A percentile compares a stretch with the other conserved stretches of the same genome.
These are phyloP conservation scores for Abramis brama DNA, from an alignment of 2,113 vertebrate species.

Conservation along the genomic window DNA sequence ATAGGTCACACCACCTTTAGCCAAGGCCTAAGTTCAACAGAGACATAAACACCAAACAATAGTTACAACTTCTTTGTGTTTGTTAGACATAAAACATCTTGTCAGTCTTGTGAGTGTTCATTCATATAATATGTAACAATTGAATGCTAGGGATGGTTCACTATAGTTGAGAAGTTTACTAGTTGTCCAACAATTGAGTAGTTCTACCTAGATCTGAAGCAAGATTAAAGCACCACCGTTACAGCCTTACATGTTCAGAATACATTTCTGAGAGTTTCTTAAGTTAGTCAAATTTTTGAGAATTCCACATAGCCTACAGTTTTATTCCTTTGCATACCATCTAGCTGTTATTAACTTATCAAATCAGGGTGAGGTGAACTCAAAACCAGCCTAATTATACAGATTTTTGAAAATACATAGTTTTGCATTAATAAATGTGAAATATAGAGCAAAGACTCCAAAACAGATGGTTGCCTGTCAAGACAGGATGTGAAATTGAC, in stretches of 20 bases:
- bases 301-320: too few relatives aligned
- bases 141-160: background rate
- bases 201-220: background rate
- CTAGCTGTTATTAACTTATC: too few relatives aligned
- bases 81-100: background rate
- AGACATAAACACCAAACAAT: background rate
- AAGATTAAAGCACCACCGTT: background rate
- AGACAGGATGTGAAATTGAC: conserved; percentile 29
- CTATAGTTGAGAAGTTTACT: background rate
- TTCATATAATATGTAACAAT: background rate
- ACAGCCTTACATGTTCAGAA: too few relatives aligned
- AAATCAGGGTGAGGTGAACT: too few relatives aligned
- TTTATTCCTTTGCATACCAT: too few relatives aligned
- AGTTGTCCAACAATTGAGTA: background rate
- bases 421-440: too few relatives aligned
- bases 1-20: conserved; percentile 97
- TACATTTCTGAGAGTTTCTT: too few relatives aligned
- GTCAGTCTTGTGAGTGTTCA: background rate
- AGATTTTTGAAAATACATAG: too few relatives aligned
- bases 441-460: background rate
- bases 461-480: background rate
- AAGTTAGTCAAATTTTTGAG: too few relatives aligned
- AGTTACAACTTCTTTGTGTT: background rate
- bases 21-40: conserved; percentile 81
- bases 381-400: too few relatives aligned